A percentile compares a stretch with the other conserved stretches of the same genome.
These are phyloP conservation scores for Plodia interpunctella DNA, from an alignment of 1,140 invertebrate genomes.

Conservation along the genomic window DNA sequence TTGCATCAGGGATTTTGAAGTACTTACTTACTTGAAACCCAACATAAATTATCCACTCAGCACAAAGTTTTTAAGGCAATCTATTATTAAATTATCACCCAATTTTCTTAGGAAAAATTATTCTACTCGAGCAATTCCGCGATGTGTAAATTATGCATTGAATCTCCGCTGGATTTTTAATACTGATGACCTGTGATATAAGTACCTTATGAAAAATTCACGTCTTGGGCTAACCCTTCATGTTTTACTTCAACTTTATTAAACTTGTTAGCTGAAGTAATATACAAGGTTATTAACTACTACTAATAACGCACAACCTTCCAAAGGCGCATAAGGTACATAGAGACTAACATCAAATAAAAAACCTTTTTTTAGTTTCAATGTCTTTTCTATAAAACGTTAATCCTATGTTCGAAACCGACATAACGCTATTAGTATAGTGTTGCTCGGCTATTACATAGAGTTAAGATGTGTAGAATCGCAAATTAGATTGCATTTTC, in stretches of 20 bases:
- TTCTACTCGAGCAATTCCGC: neutral
- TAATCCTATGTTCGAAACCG: no score
- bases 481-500: no score
- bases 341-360: no score
- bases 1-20: no score
- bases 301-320: no score
- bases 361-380: no score
- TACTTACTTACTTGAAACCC: neutral
- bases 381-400: no score
- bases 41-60: neutral
- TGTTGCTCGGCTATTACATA: no score
- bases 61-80: neutral
- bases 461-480: no score
- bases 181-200: constrained; percentile 3
- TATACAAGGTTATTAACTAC: no score
- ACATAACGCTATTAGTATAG: no score
- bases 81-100: neutral
- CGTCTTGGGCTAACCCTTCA: neutral
- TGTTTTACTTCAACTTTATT: neutral
- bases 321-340: no score
- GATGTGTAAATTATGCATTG: neutral
- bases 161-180: constrained; percentile 1
- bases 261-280: neutral
- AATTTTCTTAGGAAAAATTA: neutral
- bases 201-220: constrained; percentile 3